Percentiles rank a stretch among this genome's conserved stretches.
Evolutionary conservation across 2,888 invertebrate species (phyloP).

Genomic region (Yponomeuta evonymella): DNA sequence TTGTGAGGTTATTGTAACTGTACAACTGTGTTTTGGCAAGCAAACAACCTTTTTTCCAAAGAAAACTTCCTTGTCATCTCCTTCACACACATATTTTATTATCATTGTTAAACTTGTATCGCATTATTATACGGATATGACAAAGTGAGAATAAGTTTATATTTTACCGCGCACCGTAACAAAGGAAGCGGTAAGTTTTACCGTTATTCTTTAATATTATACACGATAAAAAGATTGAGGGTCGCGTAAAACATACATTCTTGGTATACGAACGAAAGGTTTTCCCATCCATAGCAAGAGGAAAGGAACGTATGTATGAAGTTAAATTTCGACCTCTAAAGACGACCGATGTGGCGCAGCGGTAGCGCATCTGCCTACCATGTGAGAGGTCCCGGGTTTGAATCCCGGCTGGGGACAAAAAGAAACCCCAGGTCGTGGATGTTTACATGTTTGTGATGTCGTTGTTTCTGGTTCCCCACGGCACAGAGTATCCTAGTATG

Average conservation of each 20-base stretch:
- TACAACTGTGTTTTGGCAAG: too few species aligned
- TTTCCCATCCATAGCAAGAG: not conserved
- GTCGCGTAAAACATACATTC: not conserved
- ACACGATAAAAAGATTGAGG: slow-evolving; percentile 3
- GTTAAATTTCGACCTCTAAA: too few species aligned
- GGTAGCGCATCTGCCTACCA: too few species aligned
- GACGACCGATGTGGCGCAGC: too few species aligned
- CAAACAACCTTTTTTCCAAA: not conserved
- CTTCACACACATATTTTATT: not conserved
- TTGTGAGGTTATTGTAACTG: too few species aligned
- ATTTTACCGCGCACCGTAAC: slow-evolving; percentile 6
- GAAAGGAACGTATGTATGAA: too few species aligned
- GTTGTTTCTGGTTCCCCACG: too few species aligned
- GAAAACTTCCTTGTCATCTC: not conserved
- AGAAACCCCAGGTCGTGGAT: too few species aligned
- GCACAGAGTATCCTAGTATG: too few species aligned
- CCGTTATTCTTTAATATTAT: slow-evolving; percentile 4
- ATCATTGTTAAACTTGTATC: not conserved
- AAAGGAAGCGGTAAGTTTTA: slow-evolving; percentile 9
- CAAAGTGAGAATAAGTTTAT: slow-evolving; percentile 9
- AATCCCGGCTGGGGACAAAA: too few species aligned
- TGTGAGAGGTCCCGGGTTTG: too few species aligned
- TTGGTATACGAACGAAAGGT: not conserved
- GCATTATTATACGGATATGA: not conserved
- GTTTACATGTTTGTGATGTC: too few species aligned